Conservation (phyloP, 1,140 invertebrate genomes). For the Magallana angulata region DNA sequence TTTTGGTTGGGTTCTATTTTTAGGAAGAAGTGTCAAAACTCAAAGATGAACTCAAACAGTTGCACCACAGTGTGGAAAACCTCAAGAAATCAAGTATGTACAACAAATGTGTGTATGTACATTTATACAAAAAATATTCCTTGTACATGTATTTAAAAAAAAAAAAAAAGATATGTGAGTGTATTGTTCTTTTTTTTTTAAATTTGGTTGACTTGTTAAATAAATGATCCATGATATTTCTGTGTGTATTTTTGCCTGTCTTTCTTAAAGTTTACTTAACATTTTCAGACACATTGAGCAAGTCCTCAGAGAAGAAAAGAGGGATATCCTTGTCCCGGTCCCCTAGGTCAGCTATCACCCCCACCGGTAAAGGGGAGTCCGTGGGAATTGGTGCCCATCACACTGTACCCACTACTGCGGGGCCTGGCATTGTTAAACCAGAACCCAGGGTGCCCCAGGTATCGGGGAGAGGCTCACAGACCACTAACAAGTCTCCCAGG, state of each 20-base stretch:
- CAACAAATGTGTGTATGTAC: no score
- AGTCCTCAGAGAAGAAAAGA: neutral
- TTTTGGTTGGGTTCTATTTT: neutral
- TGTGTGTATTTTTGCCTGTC: no score
- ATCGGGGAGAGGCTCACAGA: neutral
- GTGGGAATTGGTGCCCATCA: neutral
- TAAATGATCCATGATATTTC: no score
- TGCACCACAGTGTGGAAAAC: neutral
- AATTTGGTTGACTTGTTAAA: no score
- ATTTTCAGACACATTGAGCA: neutral
- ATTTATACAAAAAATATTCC: no score
- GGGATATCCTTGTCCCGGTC: neutral
- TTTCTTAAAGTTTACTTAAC: no score
- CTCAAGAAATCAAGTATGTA: neutral
- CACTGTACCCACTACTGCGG: neutral
- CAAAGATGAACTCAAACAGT: neutral
- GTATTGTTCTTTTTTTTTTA: no score
- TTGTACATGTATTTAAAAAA: no score
- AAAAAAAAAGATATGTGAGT: no score
- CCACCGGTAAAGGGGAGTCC: neutral
- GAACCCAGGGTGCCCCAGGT: conserved; percentile 1
- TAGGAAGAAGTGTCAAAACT: neutral
- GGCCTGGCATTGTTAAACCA: neutral
- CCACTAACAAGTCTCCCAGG: neutral
- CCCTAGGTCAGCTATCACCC: neutral